phyloP scores from a whole-genome alignment of 1,140 invertebrate species.

The Palaemon carinicauda region DNA sequence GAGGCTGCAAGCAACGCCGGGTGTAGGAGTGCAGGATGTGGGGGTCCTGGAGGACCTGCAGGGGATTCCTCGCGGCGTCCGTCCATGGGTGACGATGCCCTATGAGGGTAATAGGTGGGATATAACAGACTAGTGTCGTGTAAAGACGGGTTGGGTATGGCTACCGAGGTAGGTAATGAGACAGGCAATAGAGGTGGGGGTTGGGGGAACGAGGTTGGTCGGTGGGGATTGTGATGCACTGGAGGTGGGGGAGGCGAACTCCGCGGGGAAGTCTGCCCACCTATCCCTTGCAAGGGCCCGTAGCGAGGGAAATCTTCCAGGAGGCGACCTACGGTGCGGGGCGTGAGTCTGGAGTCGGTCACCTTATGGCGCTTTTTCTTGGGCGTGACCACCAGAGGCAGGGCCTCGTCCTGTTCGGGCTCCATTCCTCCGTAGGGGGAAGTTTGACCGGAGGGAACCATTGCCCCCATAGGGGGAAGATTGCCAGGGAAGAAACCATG shows the following conservation, averaged over 20 bases:
- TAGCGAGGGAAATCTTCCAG: constrained; percentile 73
- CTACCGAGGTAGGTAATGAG: constrained; percentile 90
- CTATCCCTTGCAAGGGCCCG: constrained; percentile 55
- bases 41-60: constrained; percentile 54
- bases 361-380: constrained; percentile 97
- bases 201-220: constrained; percentile 78
- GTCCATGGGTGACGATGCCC: constrained; percentile 60
- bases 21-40: constrained; percentile 65
- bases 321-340: constrained; percentile 85
- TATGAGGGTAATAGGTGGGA: constrained; percentile 70
- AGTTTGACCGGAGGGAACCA: constrained; percentile 51
- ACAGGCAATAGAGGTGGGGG: constrained; percentile 81
- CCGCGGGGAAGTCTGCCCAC: constrained; percentile 71
- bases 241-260: constrained; percentile 83
- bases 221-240: constrained; percentile 92
- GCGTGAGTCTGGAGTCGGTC: constrained; percentile 93
- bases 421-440: constrained; percentile 57
- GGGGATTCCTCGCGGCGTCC: constrained; percentile 59
- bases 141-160: constrained; percentile 93
- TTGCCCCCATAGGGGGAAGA: constrained; percentile 54
- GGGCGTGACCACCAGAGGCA: constrained; percentile 90
- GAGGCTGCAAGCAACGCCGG: constrained; percentile 70
- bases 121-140: constrained; percentile 95
- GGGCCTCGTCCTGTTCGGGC: constrained; percentile 83
- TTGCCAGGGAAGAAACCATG: constrained; percentile 56